Conservation (phyloP, 2,113 vertebrate species). For the Numenius arquata region DNA sequence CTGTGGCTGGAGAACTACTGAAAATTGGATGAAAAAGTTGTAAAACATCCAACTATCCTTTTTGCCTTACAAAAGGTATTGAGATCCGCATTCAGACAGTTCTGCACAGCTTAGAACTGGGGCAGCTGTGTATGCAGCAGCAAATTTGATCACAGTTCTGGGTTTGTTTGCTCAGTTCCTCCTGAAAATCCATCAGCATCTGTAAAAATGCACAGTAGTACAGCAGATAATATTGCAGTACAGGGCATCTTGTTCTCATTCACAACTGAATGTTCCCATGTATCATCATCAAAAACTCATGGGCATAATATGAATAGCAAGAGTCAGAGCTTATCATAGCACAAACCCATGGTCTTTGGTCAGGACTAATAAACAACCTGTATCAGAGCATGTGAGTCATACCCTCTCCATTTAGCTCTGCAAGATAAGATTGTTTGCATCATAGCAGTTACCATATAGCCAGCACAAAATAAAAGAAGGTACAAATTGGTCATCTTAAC, state of each 20-base stretch:
- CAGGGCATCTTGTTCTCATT: slow-evolving; percentile 15
- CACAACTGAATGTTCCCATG: background rate
- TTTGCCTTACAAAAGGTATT: background rate
- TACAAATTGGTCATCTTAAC: background rate
- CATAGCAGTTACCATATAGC: background rate
- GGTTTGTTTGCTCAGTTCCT: background rate
- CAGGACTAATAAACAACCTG: slow-evolving; percentile 18
- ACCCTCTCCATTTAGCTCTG: background rate
- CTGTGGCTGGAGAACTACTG: background rate
- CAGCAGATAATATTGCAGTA: background rate
- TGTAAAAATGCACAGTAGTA: background rate
- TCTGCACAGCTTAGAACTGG: background rate
- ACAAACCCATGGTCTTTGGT: background rate
- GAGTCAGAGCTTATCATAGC: slow-evolving; percentile 2
- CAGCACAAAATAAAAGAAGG: background rate
- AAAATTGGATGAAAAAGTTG: background rate
- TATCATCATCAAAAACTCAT: slow-evolving; percentile 22
- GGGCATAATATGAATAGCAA: background rate
- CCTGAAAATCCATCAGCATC: background rate
- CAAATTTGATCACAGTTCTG: background rate
- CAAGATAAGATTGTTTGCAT: background rate
- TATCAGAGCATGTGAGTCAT: background rate
- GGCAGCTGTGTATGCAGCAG: background rate
- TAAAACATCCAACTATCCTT: background rate
- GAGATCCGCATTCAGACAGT: background rate